Evolutionary conservation across 2,797 vertebrate genomes (phyloP).

Genomic region (Cyprinella venusta): DNA sequence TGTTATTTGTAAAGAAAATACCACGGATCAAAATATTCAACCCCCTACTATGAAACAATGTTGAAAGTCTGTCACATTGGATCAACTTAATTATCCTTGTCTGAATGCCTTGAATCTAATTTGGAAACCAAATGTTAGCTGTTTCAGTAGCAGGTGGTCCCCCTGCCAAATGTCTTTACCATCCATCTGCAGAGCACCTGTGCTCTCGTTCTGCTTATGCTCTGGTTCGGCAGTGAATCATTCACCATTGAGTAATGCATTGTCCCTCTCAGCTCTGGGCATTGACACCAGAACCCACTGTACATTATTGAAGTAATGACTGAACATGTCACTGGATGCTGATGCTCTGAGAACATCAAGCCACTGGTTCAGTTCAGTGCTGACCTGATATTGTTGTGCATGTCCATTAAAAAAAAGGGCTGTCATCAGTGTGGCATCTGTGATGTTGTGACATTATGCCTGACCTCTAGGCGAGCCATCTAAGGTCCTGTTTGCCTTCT

Average conservation of each 20-base stretch:
- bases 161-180: conserved; percentile 65
- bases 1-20: too few relatives aligned
- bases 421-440: conserved; percentile 45
- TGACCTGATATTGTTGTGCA: conserved; percentile 25
- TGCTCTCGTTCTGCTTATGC: conserved; percentile 49
- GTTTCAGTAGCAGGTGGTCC: conserved; percentile 65
- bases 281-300: neutral
- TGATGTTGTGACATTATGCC: conserved; percentile 45
- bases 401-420: conserved; percentile 33
- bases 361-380: neutral
- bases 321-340: neutral
- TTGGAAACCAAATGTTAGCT: conserved; percentile 62
- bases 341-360: neutral
- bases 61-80: conserved; percentile 56
- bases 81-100: conserved; percentile 56
- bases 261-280: neutral
- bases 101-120: conserved; percentile 68
- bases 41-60: too few relatives aligned
- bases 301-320: conserved; percentile 10
- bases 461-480: conserved; percentile 46
- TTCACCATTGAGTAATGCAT: conserved; percentile 9
- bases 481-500: conserved; percentile 44
- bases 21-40: too few relatives aligned
- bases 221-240: neutral
- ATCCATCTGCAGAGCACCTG: conserved; percentile 69